Evolutionary conservation across 2,113 vertebrate genomes (phyloP), one percentile per base, ranked within the genome.

Genomic region (Dipodomys ordii): DNA sequence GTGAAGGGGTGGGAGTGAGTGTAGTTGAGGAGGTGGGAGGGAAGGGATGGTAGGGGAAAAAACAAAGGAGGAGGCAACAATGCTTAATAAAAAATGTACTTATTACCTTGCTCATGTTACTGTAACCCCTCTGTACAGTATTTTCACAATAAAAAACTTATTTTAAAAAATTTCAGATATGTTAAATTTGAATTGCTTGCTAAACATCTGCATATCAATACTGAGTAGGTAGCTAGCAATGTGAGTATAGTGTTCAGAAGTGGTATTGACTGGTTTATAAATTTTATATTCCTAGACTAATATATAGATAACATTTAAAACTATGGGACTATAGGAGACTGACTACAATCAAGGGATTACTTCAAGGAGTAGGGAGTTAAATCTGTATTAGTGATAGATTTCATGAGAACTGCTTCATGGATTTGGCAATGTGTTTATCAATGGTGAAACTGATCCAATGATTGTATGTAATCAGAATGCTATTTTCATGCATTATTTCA

Each of bases 171-270:
- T 87, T 88, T 91, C 57, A 9, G 27, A 25, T 60, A 9, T 60
- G 20, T n/a, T 89, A 62, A 84, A 92, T 80, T 46, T 95, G 16
- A 89, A 93, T 19, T 94, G 10, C 6, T 92, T 84, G 65, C 30
- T 87, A 74, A 62, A 83, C 2, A 72, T 83, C 49, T 71, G 53
- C 86, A 49, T 72, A 91, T 12, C 94, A 64, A 76, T 88, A 7
- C 15, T 94, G n/a, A 77, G 20, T 73, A 88, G 67, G 23, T 25
- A 93, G 32, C 62, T 87, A 80, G 85, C 78, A 80, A 69, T 92
- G 2, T 83, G 81, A 92, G 39, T 82, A 46, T 32, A 27, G 3
- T 88, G 57, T n/a, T 85, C 19, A 82, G 15, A 87, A 79, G 73
- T 79, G 28, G 16, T 7, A 35, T 90, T 53, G 27, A 39, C 30